Evolutionary conservation across 2,113 vertebrate species (phyloP).

Genomic region (Hirundichthys speculiger): DNA sequence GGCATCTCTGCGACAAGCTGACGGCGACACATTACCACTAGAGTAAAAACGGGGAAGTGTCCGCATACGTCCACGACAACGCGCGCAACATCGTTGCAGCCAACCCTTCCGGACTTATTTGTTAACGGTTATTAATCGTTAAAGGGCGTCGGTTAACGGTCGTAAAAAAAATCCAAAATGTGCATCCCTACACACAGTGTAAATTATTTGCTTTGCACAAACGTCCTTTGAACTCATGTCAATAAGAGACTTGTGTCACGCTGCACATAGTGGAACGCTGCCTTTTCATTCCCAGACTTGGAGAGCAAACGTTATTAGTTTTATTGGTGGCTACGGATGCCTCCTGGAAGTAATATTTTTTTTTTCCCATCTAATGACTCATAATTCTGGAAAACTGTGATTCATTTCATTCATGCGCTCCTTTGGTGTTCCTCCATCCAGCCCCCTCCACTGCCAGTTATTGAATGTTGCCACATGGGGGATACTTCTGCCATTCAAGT

Average conservation of each 20-base stretch:
- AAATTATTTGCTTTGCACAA: conserved; percentile 18
- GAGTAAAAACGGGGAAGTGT: too few relatives aligned
- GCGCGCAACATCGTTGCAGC: too few relatives aligned
- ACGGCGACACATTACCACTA: too few relatives aligned
- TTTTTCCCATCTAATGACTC: conserved; percentile 58
- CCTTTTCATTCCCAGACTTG: conserved; percentile 18
- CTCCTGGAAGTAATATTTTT: conserved; percentile 27
- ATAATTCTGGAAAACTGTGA: conserved; percentile 40
- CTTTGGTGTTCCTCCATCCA: conserved; percentile 41
- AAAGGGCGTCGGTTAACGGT: too few relatives aligned
- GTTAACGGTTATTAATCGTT: too few relatives aligned
- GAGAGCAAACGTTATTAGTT: conserved; percentile 19
- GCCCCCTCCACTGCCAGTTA: conserved; percentile 28
- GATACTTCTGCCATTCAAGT: conserved; percentile 54
- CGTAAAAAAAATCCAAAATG: too few relatives aligned
- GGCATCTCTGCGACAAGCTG: too few relatives aligned
- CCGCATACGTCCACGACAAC: too few relatives aligned
- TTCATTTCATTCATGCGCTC: conserved; percentile 59
- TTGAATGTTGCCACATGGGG: conserved; percentile 47
- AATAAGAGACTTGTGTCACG: conserved; percentile 15
- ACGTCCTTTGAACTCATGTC: conserved; percentile 29
- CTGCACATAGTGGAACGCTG: not conserved
- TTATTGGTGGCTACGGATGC: conserved; percentile 35
- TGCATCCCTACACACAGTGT: not conserved
- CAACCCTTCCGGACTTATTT: too few relatives aligned